phyloP scores from a whole-genome alignment of 2,113 vertebrate genomes.

The Lipophrys pholis region DNA sequence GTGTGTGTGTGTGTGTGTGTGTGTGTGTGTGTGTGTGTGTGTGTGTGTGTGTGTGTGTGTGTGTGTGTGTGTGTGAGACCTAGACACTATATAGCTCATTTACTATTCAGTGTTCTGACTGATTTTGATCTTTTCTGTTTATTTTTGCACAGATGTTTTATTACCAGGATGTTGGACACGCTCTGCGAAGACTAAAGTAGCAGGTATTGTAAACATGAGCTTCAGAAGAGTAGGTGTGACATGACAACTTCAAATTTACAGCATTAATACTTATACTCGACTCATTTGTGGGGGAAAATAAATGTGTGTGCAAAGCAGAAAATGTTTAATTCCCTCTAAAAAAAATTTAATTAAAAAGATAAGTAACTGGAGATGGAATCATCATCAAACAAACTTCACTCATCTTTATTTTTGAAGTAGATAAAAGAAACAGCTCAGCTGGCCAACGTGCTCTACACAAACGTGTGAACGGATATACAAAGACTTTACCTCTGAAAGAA shows the following conservation, averaged over 20 bases:
- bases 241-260: background rate
- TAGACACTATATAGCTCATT: background rate
- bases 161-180: background rate
- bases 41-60: background rate
- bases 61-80: background rate
- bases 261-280: background rate
- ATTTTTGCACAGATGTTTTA: constrained; percentile 5
- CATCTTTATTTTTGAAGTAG: no score
- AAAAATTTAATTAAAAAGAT: no score
- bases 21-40: no score
- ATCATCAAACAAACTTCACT: no score
- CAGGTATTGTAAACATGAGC: background rate
- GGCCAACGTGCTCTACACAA: no score
- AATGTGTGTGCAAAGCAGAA: no score
- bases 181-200: background rate
- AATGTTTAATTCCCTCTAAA: no score
- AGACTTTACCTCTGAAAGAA: no score
- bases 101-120: background rate
- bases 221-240: background rate
- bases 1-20: background rate
- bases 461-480: no score
- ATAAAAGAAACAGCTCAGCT: no score
- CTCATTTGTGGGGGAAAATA: no score
- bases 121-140: constrained; percentile 25
- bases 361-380: no score